Conservation (phyloP, 2,113 vertebrate genomes). For the Centrocercus urophasianus region DNA sequence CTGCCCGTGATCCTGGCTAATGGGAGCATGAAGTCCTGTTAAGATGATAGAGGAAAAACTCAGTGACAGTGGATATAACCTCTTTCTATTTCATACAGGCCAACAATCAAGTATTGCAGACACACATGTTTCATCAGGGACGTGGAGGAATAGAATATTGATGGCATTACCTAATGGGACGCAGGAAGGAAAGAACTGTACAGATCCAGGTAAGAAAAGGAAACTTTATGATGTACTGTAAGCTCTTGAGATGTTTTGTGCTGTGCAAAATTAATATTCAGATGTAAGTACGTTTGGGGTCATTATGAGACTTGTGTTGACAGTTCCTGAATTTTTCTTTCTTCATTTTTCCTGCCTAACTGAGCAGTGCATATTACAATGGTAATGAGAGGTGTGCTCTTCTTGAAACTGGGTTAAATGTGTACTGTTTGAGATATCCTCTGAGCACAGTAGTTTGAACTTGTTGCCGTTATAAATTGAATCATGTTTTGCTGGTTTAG, state of each 20-base stretch:
- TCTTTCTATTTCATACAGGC: slow-evolving; percentile 76
- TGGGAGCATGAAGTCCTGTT: not conserved
- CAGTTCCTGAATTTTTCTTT: not conserved
- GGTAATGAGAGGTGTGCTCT: not conserved
- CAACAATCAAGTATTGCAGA: slow-evolving; percentile 78
- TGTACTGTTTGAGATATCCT: not conserved
- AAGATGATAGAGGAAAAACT: not conserved
- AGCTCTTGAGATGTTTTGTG: not conserved
- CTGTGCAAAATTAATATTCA: not conserved
- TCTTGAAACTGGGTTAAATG: not conserved
- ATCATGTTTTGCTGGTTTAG: not conserved
- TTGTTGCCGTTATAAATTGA: not conserved
- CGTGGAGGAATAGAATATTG: slow-evolving; percentile 88
- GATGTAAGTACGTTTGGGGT: not conserved
- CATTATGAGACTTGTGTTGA: not conserved
- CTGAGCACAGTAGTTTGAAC: not conserved
- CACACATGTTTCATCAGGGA: slow-evolving; percentile 60
- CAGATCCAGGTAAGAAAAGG: slow-evolving; percentile 85
- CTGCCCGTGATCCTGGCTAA: not conserved
- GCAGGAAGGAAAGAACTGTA: slow-evolving; percentile 87
- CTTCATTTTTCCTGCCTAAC: not conserved
- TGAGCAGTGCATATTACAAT: not conserved
- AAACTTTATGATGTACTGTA: not conserved
- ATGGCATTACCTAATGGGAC: slow-evolving; percentile 88
- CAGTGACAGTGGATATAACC: not conserved